Evolutionary conservation across 1,140 invertebrate species (phyloP).

Genomic region (Adelges cooleyi): DNA sequence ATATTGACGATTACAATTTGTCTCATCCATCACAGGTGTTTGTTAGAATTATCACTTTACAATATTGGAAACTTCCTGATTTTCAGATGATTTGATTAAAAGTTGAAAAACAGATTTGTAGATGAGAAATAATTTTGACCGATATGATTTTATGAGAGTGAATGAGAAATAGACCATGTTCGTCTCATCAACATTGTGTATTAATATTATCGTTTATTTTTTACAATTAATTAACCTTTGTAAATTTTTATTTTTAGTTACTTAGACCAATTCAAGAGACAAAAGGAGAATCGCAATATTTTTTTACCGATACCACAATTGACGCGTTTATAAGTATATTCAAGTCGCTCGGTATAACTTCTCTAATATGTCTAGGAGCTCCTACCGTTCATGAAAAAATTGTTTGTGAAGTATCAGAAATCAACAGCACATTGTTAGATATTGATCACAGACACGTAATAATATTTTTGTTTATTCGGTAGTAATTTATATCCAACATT

Average conservation of each 20-base stretch:
- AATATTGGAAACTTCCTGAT: no score
- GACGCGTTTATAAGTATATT: constrained; percentile 46
- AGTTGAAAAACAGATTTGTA: no score
- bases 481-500: no score
- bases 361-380: constrained; percentile 65
- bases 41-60: no score
- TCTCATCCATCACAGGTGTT: constrained; percentile 12
- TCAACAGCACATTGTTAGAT: constrained; percentile 60
- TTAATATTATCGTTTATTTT: neutral
- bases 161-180: no score
- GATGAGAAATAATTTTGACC: no score
- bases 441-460: constrained; percentile 59
- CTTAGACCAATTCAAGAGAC: constrained; percentile 49
- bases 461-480: no score
- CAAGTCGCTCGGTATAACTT: constrained; percentile 42
- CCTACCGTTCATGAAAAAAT: constrained; percentile 63
- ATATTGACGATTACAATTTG: constrained; percentile 9
- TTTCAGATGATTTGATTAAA: no score
- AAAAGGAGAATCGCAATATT: constrained; percentile 64
- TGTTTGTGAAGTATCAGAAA: constrained; percentile 34
- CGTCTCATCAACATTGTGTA: no score
- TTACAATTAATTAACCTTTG: neutral
- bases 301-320: constrained; percentile 50
- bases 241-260: constrained; percentile 35
- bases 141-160: no score